These are phyloP conservation scores for Microtus oregoni DNA, from an alignment of 2,113 vertebrate genomes.

Conservation along the genomic window DNA sequence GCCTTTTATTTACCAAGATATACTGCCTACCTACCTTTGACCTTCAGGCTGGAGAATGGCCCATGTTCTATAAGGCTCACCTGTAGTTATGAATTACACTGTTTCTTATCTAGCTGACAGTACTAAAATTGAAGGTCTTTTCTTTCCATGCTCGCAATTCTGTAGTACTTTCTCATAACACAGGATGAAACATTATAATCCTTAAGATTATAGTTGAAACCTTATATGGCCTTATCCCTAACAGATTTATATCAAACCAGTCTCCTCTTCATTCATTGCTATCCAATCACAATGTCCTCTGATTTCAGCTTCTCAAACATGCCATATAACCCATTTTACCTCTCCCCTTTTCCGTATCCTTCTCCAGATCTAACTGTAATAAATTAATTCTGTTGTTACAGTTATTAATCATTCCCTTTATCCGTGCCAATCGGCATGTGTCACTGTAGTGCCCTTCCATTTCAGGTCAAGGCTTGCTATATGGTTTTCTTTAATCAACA, in stretches of 20 bases:
- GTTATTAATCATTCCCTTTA: not conserved
- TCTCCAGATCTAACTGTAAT: not conserved
- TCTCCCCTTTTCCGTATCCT: not conserved
- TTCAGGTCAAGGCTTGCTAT: not conserved
- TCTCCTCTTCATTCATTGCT: not conserved
- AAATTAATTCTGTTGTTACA: not conserved
- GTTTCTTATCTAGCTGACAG: not conserved
- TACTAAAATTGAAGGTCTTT: not conserved
- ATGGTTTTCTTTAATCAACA: conserved; percentile 16
- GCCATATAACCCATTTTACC: not conserved
- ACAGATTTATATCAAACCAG: not conserved
- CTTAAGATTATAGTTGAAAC: not conserved
- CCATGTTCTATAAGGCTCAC: not conserved
- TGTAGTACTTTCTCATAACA: not conserved
- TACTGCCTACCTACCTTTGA: not conserved
- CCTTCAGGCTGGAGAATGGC: not conserved
- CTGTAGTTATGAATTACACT: not conserved
- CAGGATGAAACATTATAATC: not conserved
- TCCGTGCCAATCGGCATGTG: not conserved
- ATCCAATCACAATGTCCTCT: not conserved
- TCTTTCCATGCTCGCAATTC: not conserved
- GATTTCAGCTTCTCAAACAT: conserved; percentile 20
- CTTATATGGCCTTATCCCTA: not conserved
- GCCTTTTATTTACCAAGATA: not conserved
- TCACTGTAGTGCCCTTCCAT: not conserved